These are phyloP conservation scores for Malurus splendens DNA, from an alignment of 2,797 vertebrate species.

Conservation along the genomic window DNA sequence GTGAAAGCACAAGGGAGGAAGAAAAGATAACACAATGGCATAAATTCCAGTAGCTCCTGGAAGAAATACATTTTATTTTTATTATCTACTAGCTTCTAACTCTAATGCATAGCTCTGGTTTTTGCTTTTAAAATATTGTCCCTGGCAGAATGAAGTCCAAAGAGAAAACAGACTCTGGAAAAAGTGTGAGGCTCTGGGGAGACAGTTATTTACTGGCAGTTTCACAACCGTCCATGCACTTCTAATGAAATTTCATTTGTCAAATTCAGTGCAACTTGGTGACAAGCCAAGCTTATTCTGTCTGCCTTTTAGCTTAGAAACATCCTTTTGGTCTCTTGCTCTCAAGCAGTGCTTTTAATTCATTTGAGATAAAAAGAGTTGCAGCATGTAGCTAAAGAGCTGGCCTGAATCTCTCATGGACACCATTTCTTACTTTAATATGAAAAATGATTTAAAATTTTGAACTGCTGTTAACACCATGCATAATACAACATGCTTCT, in stretches of 20 bases:
- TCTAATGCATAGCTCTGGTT: not conserved
- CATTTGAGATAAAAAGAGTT: not conserved
- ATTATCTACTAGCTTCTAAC: slow-evolving; percentile 7
- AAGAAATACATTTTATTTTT: slow-evolving; percentile 35
- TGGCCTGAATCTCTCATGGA: not conserved
- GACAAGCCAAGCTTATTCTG: slow-evolving; percentile 33
- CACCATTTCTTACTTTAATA: not conserved
- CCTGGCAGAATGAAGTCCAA: not conserved
- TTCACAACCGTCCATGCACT: not conserved
- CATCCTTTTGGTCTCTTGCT: slow-evolving; percentile 14
- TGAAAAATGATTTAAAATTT: slow-evolving; percentile 22
- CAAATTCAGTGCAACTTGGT: slow-evolving; percentile 6
- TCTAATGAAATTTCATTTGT: slow-evolving; percentile 56
- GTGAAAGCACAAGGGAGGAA: not conserved
- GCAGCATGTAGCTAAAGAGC: not conserved
- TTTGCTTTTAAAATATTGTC: slow-evolving; percentile 26
- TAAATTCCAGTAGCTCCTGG: slow-evolving; percentile 41
- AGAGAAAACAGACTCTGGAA: slow-evolving; percentile 19
- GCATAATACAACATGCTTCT: not conserved
- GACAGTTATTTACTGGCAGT: slow-evolving; percentile 36
- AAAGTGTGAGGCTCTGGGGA: slow-evolving; percentile 21
- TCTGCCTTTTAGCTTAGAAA: slow-evolving; percentile 38
- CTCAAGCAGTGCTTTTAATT: not conserved
- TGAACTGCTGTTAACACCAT: not conserved
- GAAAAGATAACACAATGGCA: slow-evolving; percentile 25